Percentiles rank a stretch among this genome's conserved stretches.
Evolutionary conservation across 2,888 invertebrate species (phyloP).

Genomic region (Amitus sp.): DNA sequence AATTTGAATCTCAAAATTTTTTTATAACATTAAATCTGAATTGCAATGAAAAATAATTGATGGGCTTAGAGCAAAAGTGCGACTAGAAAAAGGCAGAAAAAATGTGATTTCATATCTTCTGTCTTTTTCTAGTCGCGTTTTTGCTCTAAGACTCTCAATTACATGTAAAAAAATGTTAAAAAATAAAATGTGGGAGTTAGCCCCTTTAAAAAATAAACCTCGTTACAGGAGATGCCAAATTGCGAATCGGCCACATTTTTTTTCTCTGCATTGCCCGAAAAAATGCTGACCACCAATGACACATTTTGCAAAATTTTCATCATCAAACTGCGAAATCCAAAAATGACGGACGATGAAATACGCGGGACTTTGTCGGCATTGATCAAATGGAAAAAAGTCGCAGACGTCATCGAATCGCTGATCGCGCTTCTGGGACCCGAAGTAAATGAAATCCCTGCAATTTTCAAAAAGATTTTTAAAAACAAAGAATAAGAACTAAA

Average conservation of each 20-base stretch:
- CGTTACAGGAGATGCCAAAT: slow-evolving; percentile 32
- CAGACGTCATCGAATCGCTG: slow-evolving; percentile 24
- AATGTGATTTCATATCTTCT: too few relatives aligned
- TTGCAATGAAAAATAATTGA: too few relatives aligned
- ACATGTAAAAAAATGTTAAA: not conserved
- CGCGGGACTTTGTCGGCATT: slow-evolving; percentile 36
- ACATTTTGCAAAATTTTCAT: slow-evolving; percentile 17
- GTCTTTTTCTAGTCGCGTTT: too few relatives aligned
- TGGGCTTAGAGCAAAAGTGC: too few relatives aligned
- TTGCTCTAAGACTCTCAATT: too few relatives aligned
- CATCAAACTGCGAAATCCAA: slow-evolving; percentile 22
- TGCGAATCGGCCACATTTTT: slow-evolving; percentile 41
- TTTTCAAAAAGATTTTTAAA: too few relatives aligned
- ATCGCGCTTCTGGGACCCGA: not conserved
- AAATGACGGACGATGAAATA: slow-evolving; percentile 26
- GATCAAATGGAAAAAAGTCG: slow-evolving; percentile 42
- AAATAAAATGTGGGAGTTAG: too few relatives aligned
- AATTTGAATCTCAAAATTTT: too few relatives aligned
- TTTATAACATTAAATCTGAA: too few relatives aligned
- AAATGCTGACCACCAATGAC: slow-evolving; percentile 13
- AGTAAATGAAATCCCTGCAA: too few relatives aligned
- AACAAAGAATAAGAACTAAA: too few relatives aligned
- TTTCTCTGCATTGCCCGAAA: slow-evolving; percentile 39
- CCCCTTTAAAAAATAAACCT: not conserved
- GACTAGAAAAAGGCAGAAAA: too few relatives aligned